Conservation (phyloP, 2,888 invertebrate species). For the Micropterix aruncella region DNA sequence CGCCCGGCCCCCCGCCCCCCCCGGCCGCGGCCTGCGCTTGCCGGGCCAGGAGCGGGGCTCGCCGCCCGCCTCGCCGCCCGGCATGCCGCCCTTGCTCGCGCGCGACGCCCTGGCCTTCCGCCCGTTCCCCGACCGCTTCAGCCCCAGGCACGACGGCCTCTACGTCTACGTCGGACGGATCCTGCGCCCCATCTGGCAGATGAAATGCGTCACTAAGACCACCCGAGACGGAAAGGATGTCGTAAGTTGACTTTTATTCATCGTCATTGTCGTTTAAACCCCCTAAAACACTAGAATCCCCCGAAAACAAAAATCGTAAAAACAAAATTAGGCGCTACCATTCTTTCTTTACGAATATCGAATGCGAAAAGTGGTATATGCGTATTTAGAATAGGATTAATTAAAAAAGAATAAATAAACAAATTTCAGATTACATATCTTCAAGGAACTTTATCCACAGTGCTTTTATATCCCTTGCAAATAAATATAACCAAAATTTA, state of each 20-base stretch:
- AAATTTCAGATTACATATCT: too few relatives aligned
- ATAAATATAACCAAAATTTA: too few relatives aligned
- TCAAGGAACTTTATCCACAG: too few relatives aligned
- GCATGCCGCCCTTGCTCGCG: slow-evolving; percentile 27
- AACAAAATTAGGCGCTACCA: too few relatives aligned
- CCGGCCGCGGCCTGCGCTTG: slow-evolving; percentile 1
- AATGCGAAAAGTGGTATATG: too few relatives aligned
- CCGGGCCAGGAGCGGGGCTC: slow-evolving; percentile 26
- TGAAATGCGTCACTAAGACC: slow-evolving; percentile 53
- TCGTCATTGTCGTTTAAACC: slow-evolving; percentile 4
- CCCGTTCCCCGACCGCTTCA: slow-evolving; percentile 32
- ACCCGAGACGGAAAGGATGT: slow-evolving; percentile 39
- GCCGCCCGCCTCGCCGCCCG: slow-evolving; percentile 10
- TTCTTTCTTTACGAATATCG: too few relatives aligned
- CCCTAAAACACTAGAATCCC: too few relatives aligned
- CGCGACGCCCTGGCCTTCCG: slow-evolving; percentile 24
- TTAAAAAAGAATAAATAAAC: too few relatives aligned
- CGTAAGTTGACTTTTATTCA: slow-evolving; percentile 27
- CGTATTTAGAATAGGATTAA: too few relatives aligned
- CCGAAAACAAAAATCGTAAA: too few relatives aligned
- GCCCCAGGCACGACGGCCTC: slow-evolving; percentile 82
- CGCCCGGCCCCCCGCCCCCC: neutral
- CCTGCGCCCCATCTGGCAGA: slow-evolving; percentile 78
- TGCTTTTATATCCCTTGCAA: too few relatives aligned
- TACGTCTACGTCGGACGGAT: slow-evolving; percentile 85